Percentiles rank a stretch among this genome's conserved stretches.
Conservation (phyloP, 2,888 invertebrate genomes). For the Drosophila yooni region DNA sequence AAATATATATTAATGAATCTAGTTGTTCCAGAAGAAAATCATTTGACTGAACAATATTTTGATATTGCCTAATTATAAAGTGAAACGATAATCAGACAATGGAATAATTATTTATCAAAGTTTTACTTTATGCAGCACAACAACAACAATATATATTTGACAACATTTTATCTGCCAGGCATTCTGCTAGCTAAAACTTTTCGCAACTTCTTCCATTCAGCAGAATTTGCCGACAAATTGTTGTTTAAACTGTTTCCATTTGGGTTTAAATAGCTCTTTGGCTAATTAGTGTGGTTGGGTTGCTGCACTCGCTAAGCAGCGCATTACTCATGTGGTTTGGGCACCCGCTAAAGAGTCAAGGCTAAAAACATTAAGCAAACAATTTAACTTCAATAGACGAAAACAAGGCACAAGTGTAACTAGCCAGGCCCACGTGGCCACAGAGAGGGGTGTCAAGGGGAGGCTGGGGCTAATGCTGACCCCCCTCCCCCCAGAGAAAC, state of each 20-base stretch:
- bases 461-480: background rate
- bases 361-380: slow-evolving; percentile 58
- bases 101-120: background rate
- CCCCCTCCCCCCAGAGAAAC: background rate
- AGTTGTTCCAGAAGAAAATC: background rate
- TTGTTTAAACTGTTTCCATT: background rate
- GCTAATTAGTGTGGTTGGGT: slow-evolving; percentile 24
- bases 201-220: background rate
- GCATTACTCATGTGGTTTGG: slow-evolving; percentile 3
- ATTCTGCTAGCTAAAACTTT: background rate
- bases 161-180: too few relatives aligned
- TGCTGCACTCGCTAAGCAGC: slow-evolving; percentile 12
- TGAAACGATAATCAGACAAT: background rate
- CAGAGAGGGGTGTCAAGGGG: background rate
- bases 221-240: background rate
- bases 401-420: slow-evolving; percentile 25
- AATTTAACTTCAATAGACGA: slow-evolving; percentile 70
- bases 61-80: too few relatives aligned
- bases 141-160: too few relatives aligned
- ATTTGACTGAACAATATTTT: background rate
- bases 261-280: background rate
- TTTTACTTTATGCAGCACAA: too few relatives aligned
- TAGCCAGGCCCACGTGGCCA: slow-evolving; percentile 1
- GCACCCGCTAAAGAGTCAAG: slow-evolving; percentile 29
- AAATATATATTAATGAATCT: background rate